A percentile compares a stretch with the other conserved stretches of the same genome.
phyloP scores from a whole-genome alignment of 1,140 invertebrate genomes.

The Danaus plexippus region DNA sequence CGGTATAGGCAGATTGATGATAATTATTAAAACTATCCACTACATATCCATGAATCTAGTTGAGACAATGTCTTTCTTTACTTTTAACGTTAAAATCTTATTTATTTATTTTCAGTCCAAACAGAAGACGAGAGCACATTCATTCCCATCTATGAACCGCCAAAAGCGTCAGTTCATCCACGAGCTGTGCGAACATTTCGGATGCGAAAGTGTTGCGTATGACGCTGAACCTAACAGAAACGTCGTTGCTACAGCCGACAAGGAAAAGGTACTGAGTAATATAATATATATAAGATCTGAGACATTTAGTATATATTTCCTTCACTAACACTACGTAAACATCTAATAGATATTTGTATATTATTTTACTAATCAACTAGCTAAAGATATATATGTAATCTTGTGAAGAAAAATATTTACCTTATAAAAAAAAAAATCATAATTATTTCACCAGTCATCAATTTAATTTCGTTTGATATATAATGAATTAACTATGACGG shows the following conservation, averaged over 20 bases:
- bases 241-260: conserved; percentile 92
- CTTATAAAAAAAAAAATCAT: too few species aligned
- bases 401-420: conserved; percentile 1
- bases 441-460: too few species aligned
- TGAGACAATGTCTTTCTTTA: background rate
- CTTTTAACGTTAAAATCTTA: conserved; percentile 8
- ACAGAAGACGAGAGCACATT: conserved; percentile 87
- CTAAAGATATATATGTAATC: background rate
- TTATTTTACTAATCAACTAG: background rate
- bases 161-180: conserved; percentile 93
- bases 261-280: conserved; percentile 76
- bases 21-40: too few species aligned
- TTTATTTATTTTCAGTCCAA: conserved; percentile 76
- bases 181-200: conserved; percentile 95
- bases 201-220: conserved; percentile 92
- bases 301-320: too few species aligned
- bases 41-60: too few species aligned
- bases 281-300: background rate
- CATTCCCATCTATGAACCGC: conserved; percentile 94
- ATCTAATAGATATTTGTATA: background rate
- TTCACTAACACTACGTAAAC: too few species aligned
- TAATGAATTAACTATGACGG: too few species aligned
- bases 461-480: too few species aligned
- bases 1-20: too few species aligned
- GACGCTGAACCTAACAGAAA: conserved; percentile 96